Base-by-base conservation (phyloP, 1,140 invertebrate genomes). In the Tetragonula clypearis region DNA sequence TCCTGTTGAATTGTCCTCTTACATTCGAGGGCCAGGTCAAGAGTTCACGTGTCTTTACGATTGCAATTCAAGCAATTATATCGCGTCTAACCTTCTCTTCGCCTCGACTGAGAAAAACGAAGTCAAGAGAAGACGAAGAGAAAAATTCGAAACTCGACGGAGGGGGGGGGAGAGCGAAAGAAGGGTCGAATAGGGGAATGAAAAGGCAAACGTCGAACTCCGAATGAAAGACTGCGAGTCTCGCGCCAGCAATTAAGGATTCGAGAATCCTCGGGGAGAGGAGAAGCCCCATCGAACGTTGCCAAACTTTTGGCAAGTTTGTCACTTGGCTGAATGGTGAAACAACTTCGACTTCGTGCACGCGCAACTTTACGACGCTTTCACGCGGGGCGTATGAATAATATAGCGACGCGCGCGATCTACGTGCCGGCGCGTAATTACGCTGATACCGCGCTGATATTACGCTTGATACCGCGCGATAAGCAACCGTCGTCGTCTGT, bases 1-100 rank as follows among this genome's bases (percentile, higher is more conserved):
- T 66, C 35, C 72, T 23, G 68, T 49, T 81, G 56, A 86, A 85
- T 75, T 84, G 58, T 58, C 69, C 69, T 86, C 73, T 82, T 55
- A 35, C 53, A 66, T 60, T 60, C n/a, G 8, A 49, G 62, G 84
- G 79, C 78, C 86, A 81, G 88, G 88, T 89, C 88, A 85, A 85
- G 84, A 90, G 88, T 89, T 90, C 88, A 87, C 68, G 56, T 74
- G 72, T 81, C 76, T 53, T 82, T 35, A 35, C 35, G 35, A 35
- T 35, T 35, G 3, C 35, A 35, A 35, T 35, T 35, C 35, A 35
- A 35, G 35, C 35, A 35, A 35, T 35, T 35, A 30, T 30, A 30
- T 30, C 30, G 30, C 30, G 30, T 30, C 30, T 1, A 30, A 30
- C 1, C 30, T 30, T 30, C 30, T 30, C 30, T 30, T 30, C 30